Conservation (phyloP, 2,888 invertebrate genomes). For the Agrilus cyanescens region DNA sequence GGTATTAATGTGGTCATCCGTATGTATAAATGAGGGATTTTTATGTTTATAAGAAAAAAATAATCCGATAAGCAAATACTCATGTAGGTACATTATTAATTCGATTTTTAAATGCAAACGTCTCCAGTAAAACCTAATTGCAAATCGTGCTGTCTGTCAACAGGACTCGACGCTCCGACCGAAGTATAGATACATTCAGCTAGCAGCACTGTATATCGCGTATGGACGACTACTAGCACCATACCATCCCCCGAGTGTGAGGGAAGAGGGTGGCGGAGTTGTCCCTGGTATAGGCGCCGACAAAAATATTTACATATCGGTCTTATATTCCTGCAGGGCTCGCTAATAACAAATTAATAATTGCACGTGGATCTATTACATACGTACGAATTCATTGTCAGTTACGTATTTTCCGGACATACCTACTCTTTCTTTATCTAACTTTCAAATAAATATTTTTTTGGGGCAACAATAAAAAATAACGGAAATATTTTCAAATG, state of each 20-base stretch:
- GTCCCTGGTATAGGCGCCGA: slow-evolving; percentile 38
- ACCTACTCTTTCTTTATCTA: no score
- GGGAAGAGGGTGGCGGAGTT: slow-evolving; percentile 27
- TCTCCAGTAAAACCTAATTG: no score
- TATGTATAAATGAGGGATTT: no score
- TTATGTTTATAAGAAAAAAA: no score
- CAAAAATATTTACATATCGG: slow-evolving; percentile 40
- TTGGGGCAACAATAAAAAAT: no score
- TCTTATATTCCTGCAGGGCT: slow-evolving; percentile 25
- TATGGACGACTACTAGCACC: slow-evolving; percentile 16
- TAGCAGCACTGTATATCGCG: slow-evolving; percentile 23
- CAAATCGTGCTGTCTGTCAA: slow-evolving; percentile 10
- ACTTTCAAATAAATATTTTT: no score
- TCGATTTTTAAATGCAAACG: no score
- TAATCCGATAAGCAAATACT: no score
- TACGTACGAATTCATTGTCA: background rate
- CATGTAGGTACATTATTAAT: no score
- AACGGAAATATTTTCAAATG: no score
- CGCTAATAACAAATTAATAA: slow-evolving; percentile 1
- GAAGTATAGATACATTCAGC: slow-evolving; percentile 34
- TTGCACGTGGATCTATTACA: background rate
- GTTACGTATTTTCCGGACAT: no score
- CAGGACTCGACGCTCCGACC: slow-evolving; percentile 29
- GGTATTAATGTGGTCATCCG: no score
- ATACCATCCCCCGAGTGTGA: slow-evolving; percentile 29